Evolutionary conservation across 2,888 invertebrate species (phyloP).

Genomic region (Hylaea fasciaria): DNA sequence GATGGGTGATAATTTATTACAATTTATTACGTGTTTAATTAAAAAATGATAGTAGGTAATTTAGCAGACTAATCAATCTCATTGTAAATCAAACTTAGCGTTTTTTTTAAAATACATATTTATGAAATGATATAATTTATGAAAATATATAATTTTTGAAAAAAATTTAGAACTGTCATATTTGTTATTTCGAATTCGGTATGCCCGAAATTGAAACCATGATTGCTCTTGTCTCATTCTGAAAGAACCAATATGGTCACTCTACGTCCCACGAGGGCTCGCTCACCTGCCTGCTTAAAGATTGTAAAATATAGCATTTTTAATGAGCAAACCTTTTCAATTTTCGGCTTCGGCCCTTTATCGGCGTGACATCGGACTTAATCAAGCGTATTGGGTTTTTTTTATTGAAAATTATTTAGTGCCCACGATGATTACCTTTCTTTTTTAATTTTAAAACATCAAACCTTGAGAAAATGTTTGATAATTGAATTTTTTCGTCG

Average conservation of each 20-base stretch:
- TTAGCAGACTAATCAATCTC: too few relatives aligned
- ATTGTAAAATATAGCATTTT: constrained; percentile 82
- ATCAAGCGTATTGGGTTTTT: constrained; percentile 73
- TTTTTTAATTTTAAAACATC: constrained; percentile 67
- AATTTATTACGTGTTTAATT: too few relatives aligned
- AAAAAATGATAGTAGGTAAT: too few relatives aligned
- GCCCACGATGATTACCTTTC: constrained; percentile 71
- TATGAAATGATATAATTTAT: too few relatives aligned
- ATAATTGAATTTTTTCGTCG: constrained; percentile 69
- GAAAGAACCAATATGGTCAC: constrained; percentile 58
- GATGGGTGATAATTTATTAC: too few relatives aligned
- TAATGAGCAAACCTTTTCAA: constrained; percentile 83
- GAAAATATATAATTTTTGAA: too few relatives aligned
- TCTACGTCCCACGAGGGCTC: constrained; percentile 66
- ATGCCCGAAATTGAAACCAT: too few relatives aligned
- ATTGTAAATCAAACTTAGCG: too few relatives aligned
- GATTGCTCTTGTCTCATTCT: constrained; percentile 18
- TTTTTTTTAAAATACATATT: too few relatives aligned
- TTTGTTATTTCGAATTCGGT: too few relatives aligned
- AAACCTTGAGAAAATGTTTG: constrained; percentile 58
- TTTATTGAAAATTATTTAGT: constrained; percentile 47
- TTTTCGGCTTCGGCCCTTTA: constrained; percentile 79
- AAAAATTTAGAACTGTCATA: too few relatives aligned
- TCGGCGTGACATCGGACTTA: constrained; percentile 83
- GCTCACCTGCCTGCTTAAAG: constrained; percentile 81